Conservation (phyloP, 1,140 invertebrate species). For the Thaumetopoea pityocampa region DNA sequence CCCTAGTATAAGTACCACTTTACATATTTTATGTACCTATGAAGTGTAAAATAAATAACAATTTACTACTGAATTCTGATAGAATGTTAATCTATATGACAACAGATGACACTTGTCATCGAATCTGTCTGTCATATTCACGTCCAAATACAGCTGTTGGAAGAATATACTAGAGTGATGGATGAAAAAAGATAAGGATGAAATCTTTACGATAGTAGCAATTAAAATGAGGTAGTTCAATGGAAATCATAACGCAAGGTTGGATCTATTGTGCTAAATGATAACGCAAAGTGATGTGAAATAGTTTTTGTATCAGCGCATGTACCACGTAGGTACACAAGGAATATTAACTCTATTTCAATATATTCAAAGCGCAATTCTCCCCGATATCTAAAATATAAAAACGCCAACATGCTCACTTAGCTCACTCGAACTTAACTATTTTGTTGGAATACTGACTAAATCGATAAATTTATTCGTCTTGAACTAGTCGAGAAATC, state of each 20-base stretch:
- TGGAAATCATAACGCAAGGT: conserved; percentile 21
- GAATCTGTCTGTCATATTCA: too few relatives aligned
- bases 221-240: conserved; percentile 1
- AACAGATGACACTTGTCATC: too few relatives aligned
- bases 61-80: too few relatives aligned
- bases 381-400: too few relatives aligned
- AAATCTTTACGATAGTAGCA: neutral
- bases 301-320: conserved; percentile 8
- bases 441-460: neutral
- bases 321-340: conserved; percentile 1
- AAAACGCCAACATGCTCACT: too few relatives aligned
- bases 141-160: too few relatives aligned
- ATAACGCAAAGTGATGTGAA: conserved; percentile 22
- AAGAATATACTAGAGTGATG: too few relatives aligned
- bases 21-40: too few relatives aligned
- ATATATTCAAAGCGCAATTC: neutral
- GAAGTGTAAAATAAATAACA: too few relatives aligned
- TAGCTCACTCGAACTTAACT: neutral
- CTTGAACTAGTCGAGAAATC: neutral
- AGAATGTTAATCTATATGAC: too few relatives aligned
- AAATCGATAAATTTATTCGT: neutral
- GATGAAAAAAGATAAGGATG: neutral
- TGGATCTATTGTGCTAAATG: conserved; percentile 27
- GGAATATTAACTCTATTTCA: conserved; percentile 2
- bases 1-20: too few relatives aligned